A percentile compares a stretch with the other conserved stretches of the same genome.
Conservation (phyloP, 2,888 invertebrate species). For the Eristalinus aeneus region DNA sequence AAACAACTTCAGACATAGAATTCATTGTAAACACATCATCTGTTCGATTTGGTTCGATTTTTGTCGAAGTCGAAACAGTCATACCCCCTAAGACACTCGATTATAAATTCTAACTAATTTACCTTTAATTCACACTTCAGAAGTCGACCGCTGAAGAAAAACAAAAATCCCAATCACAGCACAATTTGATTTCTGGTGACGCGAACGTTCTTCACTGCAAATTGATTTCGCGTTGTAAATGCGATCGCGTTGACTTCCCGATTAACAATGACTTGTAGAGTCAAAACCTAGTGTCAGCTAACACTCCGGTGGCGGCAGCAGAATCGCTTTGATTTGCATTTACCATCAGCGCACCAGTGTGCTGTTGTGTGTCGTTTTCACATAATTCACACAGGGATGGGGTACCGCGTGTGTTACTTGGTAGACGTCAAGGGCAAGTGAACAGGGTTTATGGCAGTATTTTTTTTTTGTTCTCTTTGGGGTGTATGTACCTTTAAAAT, state of each 20-base stretch:
- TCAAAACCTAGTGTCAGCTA: constrained; percentile 27
- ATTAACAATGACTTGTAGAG: constrained; percentile 48
- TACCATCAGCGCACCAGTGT: background rate
- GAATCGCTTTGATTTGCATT: background rate
- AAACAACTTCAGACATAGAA: too few species aligned
- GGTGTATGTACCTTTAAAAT: background rate
- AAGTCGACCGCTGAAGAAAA: background rate
- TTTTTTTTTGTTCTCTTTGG: background rate
- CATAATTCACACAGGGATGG: background rate
- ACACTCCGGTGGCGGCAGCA: background rate
- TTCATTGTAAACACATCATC: too few species aligned
- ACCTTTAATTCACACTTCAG: constrained; percentile 40
- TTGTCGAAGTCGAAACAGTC: background rate
- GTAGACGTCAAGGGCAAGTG: background rate
- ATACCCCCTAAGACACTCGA: too few species aligned
- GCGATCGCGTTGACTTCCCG: constrained; percentile 54
- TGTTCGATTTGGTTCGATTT: background rate
- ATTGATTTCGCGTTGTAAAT: constrained; percentile 25
- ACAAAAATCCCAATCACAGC: constrained; percentile 42
- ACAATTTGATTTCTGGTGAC: constrained; percentile 31
- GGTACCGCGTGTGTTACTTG: background rate
- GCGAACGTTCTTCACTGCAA: constrained; percentile 4
- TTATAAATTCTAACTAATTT: background rate
- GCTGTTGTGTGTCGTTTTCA: background rate
- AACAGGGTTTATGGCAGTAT: background rate